Evolutionary conservation across 2,113 vertebrate species (phyloP).

Genomic region (Gallinago paraguaiae): DNA sequence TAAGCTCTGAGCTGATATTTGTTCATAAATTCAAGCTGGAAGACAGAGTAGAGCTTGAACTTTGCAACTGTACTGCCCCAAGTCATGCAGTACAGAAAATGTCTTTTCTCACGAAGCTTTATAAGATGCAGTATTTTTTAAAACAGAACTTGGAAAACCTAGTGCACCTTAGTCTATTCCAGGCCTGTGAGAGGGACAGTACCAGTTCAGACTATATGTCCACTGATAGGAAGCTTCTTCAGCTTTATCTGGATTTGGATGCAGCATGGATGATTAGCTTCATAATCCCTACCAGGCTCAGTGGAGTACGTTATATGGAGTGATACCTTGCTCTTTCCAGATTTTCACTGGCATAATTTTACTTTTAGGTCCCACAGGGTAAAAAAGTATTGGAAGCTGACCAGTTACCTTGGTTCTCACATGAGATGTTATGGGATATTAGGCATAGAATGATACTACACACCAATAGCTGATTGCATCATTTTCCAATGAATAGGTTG

Average conservation of each 20-base stretch:
- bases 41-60: background rate
- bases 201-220: background rate
- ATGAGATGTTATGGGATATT: background rate
- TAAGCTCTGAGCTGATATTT: background rate
- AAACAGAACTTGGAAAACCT: background rate
- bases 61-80: background rate
- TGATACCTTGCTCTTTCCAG: background rate
- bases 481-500: background rate
- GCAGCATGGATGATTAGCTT: background rate
- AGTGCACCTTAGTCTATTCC: background rate
- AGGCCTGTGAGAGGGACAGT: background rate
- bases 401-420: background rate
- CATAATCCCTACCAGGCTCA: background rate
- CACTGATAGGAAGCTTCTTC: background rate
- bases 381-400: background rate
- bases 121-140: background rate
- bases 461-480: background rate
- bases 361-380: background rate
- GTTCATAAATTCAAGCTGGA: background rate
- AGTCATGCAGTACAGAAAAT: background rate
- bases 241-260: background rate
- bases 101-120: background rate
- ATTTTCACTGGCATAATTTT: background rate
- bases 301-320: background rate
- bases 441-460: background rate